Percentiles rank a stretch among this genome's conserved stretches.
phyloP scores from a whole-genome alignment of 2,113 vertebrate species.

The Deroptyus accipitrinus region DNA sequence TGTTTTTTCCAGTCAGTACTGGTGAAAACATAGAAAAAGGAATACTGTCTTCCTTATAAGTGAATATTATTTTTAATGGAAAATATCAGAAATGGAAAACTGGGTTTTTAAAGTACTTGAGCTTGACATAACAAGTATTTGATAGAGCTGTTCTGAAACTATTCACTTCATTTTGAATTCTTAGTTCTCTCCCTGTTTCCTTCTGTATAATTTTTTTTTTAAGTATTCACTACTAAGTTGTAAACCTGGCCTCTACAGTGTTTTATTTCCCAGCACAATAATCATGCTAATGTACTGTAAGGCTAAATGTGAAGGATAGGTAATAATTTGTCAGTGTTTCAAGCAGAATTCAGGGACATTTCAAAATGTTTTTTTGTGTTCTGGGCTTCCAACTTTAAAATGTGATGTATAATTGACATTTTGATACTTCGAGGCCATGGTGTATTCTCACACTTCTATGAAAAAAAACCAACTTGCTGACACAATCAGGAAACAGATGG shows the following conservation, averaged over 20 bases:
- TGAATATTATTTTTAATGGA: neutral
- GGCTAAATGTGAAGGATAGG: slow-evolving; percentile 56
- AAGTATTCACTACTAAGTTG: neutral
- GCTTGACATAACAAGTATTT: neutral
- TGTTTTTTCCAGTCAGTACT: neutral
- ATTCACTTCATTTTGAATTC: neutral
- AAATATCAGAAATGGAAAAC: neutral
- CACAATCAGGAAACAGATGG: slow-evolving; percentile 86
- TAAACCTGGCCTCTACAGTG: neutral
- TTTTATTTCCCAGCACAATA: slow-evolving; percentile 29
- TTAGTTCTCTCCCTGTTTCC: neutral
- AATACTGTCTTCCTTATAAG: neutral
- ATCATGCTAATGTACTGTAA: neutral
- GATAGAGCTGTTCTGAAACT: neutral
- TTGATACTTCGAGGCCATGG: slow-evolving; percentile 83
- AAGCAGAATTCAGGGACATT: slow-evolving; percentile 74
- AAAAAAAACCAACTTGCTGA: slow-evolving; percentile 79
- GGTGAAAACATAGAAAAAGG: neutral
- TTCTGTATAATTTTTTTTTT: neutral
- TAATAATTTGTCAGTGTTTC: slow-evolving; percentile 69
- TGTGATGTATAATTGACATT: slow-evolving; percentile 85
- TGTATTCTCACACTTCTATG: slow-evolving; percentile 81
- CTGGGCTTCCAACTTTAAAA: slow-evolving; percentile 81
- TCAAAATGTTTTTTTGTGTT: slow-evolving; percentile 76
- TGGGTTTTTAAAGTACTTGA: neutral